Evolutionary conservation across 1,140 invertebrate species (phyloP), one percentile per base, ranked within the genome.

Genomic region (Platyscapa corneri): DNA sequence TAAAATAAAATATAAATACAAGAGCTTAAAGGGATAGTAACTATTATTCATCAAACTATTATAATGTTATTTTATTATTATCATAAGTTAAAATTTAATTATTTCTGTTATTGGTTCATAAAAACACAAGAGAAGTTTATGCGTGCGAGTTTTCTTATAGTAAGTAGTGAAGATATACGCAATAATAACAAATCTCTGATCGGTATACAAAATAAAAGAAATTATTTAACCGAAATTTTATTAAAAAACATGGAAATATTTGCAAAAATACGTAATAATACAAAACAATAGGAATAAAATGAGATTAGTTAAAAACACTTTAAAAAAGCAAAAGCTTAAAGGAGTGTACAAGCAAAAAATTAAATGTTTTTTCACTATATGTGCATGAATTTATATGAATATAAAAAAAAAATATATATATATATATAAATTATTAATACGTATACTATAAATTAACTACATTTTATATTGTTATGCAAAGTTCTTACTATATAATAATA

Each of bases 261-360:
- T 30, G 82, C 39, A 75, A 84, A 84, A 70, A 34, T 84, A 84
- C 7, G 42, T 3, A 18, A 56, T 70, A 78, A 78, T 74, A 39
- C 39, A 39, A 70, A 72, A 67, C 37, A 14, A 78, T 3, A 64
- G n/a, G 42, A 75, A 27, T 75, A 56, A 67, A 32, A 16, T 39
- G 16, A 37, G 23, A 53, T n/a, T n/a, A n/a, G 78, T 79, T n/a
- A 34, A 56, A 65, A 39, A 39, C 53, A 67, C 70, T 77, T 79
- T 56, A 75, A 42, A 87, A 86, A 83, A 87, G 87, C 89, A 87
- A 89, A 89, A 88, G 88, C 89, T 89, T 87, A 88, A 87, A 88
- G 89, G 88, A 88, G 88, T 87, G 88, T 88, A 88, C 88, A 88
- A 88, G 86, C 86, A 89, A 87, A 88, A 85, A 88, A 74, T 89